Evolutionary conservation across 2,888 invertebrate species (phyloP).

Genomic region (Drosophila niveifrons): DNA sequence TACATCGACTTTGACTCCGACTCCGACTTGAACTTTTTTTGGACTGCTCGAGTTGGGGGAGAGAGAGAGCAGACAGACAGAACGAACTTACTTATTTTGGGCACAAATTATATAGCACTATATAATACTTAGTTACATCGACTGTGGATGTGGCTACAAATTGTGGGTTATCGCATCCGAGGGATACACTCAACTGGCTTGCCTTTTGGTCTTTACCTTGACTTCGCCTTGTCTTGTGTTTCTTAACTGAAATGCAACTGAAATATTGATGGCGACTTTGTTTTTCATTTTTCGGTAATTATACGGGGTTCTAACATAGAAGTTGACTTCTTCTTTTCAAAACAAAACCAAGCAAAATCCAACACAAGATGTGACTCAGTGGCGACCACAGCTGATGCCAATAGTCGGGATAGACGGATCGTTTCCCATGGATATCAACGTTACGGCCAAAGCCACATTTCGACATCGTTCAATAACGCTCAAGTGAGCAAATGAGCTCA

Average conservation of each 20-base stretch:
- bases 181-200: constrained; percentile 82
- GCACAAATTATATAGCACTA: constrained; percentile 72
- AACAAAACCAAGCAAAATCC: constrained; percentile 2
- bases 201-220: not conserved
- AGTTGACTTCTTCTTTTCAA: constrained; percentile 7
- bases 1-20: constrained; percentile 7
- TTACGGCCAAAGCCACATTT: constrained; percentile 53
- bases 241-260: constrained; percentile 39
- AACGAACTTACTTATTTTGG: constrained; percentile 38
- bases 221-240: not conserved
- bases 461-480: constrained; percentile 69
- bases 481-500: constrained; percentile 66
- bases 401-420: constrained; percentile 12
- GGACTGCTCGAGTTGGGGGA: constrained; percentile 13
- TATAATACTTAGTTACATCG: constrained; percentile 35
- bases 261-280: constrained; percentile 55
- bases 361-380: constrained; percentile 45
- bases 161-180: constrained; percentile 74
- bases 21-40: constrained; percentile 9
- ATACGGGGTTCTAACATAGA: constrained; percentile 19
- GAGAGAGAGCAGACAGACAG: constrained; percentile 8
- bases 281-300: constrained; percentile 10
- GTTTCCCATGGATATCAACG: constrained; percentile 77
- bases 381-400: constrained; percentile 16
- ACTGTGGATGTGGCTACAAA: constrained; percentile 63